Base-by-base conservation (phyloP, 2,888 invertebrate genomes). In the Rhingia campestris region DNA sequence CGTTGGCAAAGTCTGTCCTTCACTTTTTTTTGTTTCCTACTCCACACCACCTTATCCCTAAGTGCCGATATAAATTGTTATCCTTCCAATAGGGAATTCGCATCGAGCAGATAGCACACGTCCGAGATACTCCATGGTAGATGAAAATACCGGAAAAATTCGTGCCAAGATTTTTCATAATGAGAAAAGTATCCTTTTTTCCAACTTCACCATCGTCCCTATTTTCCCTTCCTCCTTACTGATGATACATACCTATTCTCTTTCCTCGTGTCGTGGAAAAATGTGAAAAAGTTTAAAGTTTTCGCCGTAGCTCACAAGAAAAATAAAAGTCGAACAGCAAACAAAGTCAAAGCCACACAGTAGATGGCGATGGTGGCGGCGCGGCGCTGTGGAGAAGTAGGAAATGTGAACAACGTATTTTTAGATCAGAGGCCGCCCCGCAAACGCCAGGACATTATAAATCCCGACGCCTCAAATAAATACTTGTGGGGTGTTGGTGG, bases 161-260 rank as follows among this genome's bases (percentile, higher is more conserved):
- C 75, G 75, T 85, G 85, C 85, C 85, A 85, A 85, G 75, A 76
- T 81, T 85, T 81, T 63, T 76, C 67, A 76, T 81, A 85, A 81
- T 81, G 85, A 85, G 72, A 81, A 85, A 81, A 81, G 72, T 81
- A 81, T 75, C 74, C 56, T 37, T 84, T 66, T 64, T 74, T 66
- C 66, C 80, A 53, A 74, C 59, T 54, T 56, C 49, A 22, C 39
- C 12, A 49, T 14, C 10, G 32, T 47, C 14, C n/a, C 14, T n/a
- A 10, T 9, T 33, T 12, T 14, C 33, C 37, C 7, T 10, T 6
- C 10, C 12, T 9, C 7, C 49, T 12, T 39, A 59, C 51, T 53
- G 45, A 59, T n/a, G 4, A 9, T 4, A 39, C 7, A 6, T 10
- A 41, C 6, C 41, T 63, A 56, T 47, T 49, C 39, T 41, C 10